These are phyloP conservation scores for Hesperia comma DNA, from an alignment of 2,888 invertebrate species.

Conservation along the genomic window DNA sequence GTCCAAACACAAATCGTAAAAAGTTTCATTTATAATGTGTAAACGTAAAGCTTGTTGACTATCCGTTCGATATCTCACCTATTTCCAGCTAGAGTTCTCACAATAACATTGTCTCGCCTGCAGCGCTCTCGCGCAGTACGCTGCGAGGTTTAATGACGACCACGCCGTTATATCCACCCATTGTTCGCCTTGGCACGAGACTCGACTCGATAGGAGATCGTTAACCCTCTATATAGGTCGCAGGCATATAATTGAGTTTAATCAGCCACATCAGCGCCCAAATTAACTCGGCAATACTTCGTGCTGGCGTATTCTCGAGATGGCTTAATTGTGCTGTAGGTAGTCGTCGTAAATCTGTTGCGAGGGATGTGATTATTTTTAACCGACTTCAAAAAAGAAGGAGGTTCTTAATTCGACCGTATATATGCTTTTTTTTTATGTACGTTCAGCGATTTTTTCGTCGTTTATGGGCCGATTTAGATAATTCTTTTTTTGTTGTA, in stretches of 20 bases:
- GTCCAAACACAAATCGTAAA: no score
- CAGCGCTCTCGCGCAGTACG: slow-evolving; percentile 10
- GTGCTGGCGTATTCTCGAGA: slow-evolving; percentile 15
- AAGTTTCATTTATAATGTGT: no score
- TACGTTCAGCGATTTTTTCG: no score
- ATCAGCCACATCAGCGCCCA: slow-evolving; percentile 27
- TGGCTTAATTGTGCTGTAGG: slow-evolving; percentile 9
- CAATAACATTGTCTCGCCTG: slow-evolving; percentile 16
- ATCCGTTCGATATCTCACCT: slow-evolving; percentile 12
- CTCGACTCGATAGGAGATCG: slow-evolving; percentile 35
- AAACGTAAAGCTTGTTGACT: no score
- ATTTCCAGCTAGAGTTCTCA: slow-evolving; percentile 6
- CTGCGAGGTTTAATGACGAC: slow-evolving; percentile 28
- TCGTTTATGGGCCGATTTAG: no score
- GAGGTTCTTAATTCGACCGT: no score
- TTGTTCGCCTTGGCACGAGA: slow-evolving; percentile 30
- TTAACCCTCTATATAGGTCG: slow-evolving; percentile 35
- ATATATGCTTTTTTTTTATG: no score
- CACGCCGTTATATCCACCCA: slow-evolving; percentile 21
- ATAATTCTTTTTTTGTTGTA: no score
- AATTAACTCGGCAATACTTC: slow-evolving; percentile 32
- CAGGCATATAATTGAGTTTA: slow-evolving; percentile 34
- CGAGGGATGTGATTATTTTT: no score
- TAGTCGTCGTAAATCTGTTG: slow-evolving; percentile 3
- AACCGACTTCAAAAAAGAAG: no score